These are phyloP conservation scores for Alligator sinensis DNA, from an alignment of 2,113 vertebrate genomes.

Conservation along the genomic window DNA sequence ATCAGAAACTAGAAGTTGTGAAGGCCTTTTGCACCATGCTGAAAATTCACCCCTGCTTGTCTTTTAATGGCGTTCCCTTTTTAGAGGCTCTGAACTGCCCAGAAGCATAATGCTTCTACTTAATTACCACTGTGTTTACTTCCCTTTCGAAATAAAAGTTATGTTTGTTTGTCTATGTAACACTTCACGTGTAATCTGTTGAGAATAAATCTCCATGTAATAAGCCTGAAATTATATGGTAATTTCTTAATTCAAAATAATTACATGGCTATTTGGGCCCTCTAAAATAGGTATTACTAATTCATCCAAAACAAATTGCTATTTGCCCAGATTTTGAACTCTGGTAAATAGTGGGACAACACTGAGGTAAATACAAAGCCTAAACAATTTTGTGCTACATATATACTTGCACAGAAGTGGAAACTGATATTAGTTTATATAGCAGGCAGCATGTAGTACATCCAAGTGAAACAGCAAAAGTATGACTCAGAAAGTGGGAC, in stretches of 20 bases:
- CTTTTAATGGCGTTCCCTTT: not conserved
- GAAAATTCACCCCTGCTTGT: not conserved
- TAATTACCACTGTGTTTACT: not conserved
- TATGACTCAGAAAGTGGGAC: not conserved
- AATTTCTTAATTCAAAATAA: constrained; percentile 75
- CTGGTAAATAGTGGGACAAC: constrained; percentile 47
- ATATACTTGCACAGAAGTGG: constrained; percentile 16
- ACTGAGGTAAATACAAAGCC: constrained; percentile 45
- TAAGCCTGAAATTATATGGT: constrained; percentile 68
- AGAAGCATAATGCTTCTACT: not conserved
- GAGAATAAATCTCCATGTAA: constrained; percentile 71
- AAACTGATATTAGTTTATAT: constrained; percentile 63
- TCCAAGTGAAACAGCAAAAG: not conserved
- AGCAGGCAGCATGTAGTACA: constrained; percentile 36
- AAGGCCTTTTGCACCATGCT: not conserved
- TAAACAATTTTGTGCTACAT: constrained; percentile 23
- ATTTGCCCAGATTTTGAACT: constrained; percentile 71
- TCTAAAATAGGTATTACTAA: constrained; percentile 66
- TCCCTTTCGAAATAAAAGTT: constrained; percentile 7
- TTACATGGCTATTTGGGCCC: constrained; percentile 71
- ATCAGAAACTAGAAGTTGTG: not conserved
- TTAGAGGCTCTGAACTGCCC: not conserved
- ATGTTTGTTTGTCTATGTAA: constrained; percentile 1
- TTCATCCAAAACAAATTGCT: constrained; percentile 70
- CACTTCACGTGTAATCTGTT: constrained; percentile 32